These are phyloP conservation scores for Fistularia tabacaria DNA, from an alignment of 2,797 vertebrate species.

Conservation along the genomic window DNA sequence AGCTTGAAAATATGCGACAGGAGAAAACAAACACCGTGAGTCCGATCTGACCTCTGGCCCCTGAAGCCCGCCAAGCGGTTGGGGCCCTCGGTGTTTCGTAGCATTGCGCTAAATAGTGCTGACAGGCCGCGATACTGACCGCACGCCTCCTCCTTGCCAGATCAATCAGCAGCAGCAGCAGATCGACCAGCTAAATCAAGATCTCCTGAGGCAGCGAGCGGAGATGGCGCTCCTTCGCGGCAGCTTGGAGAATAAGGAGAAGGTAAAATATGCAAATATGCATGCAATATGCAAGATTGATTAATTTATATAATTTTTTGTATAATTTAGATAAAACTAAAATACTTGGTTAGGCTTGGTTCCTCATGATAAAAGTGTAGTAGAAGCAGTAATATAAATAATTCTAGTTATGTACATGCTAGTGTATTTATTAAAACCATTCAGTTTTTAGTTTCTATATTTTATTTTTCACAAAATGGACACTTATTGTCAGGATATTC, in stretches of 20 bases:
- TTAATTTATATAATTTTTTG: no score
- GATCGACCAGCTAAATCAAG: conserved; percentile 75
- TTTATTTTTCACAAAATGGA: no score
- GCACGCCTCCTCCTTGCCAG: conserved; percentile 41
- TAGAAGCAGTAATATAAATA: no score
- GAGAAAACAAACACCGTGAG: conserved; percentile 49
- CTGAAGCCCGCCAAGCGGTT: not conserved
- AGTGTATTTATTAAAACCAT: no score
- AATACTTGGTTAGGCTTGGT: no score
- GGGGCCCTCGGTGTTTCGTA: no score
- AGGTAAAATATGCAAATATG: conserved; percentile 36
- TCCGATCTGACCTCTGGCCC: not conserved
- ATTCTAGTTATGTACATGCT: no score
- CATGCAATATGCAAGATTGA: no score
- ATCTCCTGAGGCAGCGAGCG: conserved; percentile 70
- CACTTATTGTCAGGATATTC: no score
- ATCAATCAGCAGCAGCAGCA: conserved; percentile 80
- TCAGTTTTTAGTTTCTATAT: no score
- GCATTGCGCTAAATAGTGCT: not conserved
- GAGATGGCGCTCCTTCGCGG: conserved; percentile 52
- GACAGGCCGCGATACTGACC: not conserved
- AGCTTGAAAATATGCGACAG: conserved; percentile 52
- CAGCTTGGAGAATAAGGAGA: conserved; percentile 59
- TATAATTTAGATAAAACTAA: no score
- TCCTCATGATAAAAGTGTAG: no score